phyloP scores from a whole-genome alignment of 2,888 invertebrate species.

The Gnatocerus cornutus region DNA sequence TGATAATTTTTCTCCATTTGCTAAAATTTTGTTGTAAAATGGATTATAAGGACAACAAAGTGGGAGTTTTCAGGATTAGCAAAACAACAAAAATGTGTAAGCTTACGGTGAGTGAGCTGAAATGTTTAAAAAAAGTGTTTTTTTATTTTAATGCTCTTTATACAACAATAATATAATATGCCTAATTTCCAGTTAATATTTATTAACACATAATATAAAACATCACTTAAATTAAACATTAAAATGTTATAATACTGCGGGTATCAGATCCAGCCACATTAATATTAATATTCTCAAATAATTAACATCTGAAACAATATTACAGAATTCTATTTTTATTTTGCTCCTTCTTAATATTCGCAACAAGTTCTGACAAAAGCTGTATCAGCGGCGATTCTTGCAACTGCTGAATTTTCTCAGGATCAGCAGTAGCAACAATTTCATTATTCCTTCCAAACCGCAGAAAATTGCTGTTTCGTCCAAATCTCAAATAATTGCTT shows the following conservation, averaged over 20 bases:
- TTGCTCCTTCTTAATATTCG: constrained; percentile 35
- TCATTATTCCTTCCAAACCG: constrained; percentile 58
- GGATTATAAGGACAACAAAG: too few species aligned
- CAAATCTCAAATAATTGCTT: constrained; percentile 59
- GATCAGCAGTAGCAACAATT: constrained; percentile 36
- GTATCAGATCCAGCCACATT: constrained; percentile 44
- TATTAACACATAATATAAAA: constrained; percentile 35
- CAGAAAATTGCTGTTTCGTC: constrained; percentile 61
- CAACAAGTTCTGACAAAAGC: constrained; percentile 46
- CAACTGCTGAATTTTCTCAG: constrained; percentile 23
- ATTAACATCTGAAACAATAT: constrained; percentile 30
- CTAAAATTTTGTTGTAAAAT: too few species aligned
- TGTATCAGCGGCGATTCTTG: constrained; percentile 46
- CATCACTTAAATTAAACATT: constrained; percentile 23
- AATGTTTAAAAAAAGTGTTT: constrained; percentile 36
- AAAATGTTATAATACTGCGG: constrained; percentile 25
- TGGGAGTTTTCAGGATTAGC: too few species aligned
- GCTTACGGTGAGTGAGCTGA: neutral
- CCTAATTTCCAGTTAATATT: constrained; percentile 19
- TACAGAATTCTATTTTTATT: constrained; percentile 31
- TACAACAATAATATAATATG: constrained; percentile 35
- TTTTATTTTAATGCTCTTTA: constrained; percentile 46
- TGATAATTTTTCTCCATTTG: too few species aligned
- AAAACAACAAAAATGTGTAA: too few species aligned
- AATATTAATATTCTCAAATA: constrained; percentile 27